Evolutionary conservation across 2,888 invertebrate species (phyloP), one percentile per base, ranked within the genome.

Genomic region (Drosophila anomalata): DNA sequence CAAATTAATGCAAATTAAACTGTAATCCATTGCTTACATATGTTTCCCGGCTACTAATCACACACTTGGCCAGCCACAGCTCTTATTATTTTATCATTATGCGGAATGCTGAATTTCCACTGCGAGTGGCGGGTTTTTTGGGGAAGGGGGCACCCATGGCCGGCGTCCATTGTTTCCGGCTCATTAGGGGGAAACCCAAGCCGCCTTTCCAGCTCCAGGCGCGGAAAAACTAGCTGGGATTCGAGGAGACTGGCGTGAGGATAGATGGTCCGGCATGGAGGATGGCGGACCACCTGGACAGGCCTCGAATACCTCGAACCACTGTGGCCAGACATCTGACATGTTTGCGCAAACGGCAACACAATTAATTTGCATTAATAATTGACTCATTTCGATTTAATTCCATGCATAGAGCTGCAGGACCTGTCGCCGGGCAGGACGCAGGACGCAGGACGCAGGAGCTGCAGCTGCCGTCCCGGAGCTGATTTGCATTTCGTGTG

Each of bases 301-400:
- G 17, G 31, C 20, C 20, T 17, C 17, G 17, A 17, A 29, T n/a
- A 39, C 20, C 26, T 6, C 47, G 24, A 24, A n/a, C 12, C 11
- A 31, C 22, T 22, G 51, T n/a, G 20, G n/a, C n/a, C 52, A 39
- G 53, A 33, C 33, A 51, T 36, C 11, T 12, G 17, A 54, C 26
- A 17, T 33, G 56, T 48, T 44, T 44, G 55, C 24, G 50, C 50
- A 46, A 66, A 51, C 56, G 44, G 48, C 65, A 65, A 52, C 39
- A 29, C 48, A 67, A 65, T 65, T 67, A 65, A 67, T 67, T 66
- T 65, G 57, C 65, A 67, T 66, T 67, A 65, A 65, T 67, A 66
- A 67, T 65, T 65, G 57, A 67, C 51, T 67, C 67, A 65, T 47
- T 55, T 39, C 39, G 62, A 47, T 62, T 46, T 31, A 46, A 65